A percentile compares a stretch with the other conserved stretches of the same genome.
These are phyloP conservation scores for Sarcophaga variegata DNA, from an alignment of 2,888 invertebrate species.

Conservation along the genomic window DNA sequence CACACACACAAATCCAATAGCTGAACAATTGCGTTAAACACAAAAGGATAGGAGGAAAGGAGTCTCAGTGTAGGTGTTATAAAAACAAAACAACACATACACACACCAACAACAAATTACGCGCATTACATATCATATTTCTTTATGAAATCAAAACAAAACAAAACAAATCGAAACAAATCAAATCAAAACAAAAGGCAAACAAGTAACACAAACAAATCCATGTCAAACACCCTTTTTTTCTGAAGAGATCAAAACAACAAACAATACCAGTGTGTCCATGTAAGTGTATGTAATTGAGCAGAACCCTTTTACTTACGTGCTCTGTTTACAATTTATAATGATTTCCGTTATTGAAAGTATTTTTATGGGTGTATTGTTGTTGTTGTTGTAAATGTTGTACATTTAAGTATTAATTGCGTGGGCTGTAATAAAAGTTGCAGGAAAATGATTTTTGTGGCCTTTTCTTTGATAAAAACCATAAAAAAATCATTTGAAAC, in stretches of 20 bases:
- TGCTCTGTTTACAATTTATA: conserved; percentile 23
- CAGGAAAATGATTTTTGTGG: too few relatives aligned
- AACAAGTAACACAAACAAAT: neutral
- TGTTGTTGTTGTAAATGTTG: neutral
- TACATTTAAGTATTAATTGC: conserved; percentile 19
- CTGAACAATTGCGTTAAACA: neutral
- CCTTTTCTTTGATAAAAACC: too few relatives aligned
- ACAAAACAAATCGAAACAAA: neutral
- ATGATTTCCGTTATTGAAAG: conserved; percentile 46
- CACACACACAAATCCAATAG: neutral
- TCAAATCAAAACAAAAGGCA: neutral
- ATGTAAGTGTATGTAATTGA: neutral
- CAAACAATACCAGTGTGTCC: neutral
- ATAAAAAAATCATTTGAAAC: too few relatives aligned
- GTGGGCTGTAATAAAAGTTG: neutral
- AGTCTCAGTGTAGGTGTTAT: neutral
- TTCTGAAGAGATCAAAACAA: conserved; percentile 40
- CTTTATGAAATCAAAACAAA: neutral
- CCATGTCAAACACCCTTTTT: conserved; percentile 38
- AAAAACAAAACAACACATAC: conserved; percentile 16
- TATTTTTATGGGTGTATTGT: neutral
- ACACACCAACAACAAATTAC: neutral
- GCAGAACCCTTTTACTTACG: conserved; percentile 11
- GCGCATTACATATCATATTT: neutral
- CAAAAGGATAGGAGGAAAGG: neutral